A percentile compares a stretch with the other conserved stretches of the same genome.
phyloP scores from a whole-genome alignment of 2,797 vertebrate genomes.

The Phrynocephalus guinanensis region DNA sequence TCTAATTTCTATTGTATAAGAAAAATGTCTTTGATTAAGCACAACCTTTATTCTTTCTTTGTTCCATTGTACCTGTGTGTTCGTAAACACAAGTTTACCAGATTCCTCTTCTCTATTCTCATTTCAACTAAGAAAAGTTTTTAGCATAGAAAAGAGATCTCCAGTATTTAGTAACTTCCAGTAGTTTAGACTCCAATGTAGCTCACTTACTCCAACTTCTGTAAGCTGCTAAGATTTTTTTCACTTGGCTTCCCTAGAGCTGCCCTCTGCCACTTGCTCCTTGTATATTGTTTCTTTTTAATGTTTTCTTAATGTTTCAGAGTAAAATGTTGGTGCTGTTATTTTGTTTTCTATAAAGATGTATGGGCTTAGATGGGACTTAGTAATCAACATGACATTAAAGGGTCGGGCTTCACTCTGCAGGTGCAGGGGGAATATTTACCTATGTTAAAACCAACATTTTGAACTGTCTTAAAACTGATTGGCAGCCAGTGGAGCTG shows the following conservation, averaged over 20 bases:
- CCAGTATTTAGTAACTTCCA: neutral
- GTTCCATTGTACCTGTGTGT: neutral
- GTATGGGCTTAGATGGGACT: neutral
- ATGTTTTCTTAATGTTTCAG: neutral
- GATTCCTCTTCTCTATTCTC: neutral
- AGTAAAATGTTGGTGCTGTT: neutral
- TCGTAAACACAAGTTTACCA: neutral
- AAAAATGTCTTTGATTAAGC: too few species aligned
- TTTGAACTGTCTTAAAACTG: too few species aligned
- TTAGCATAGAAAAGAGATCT: neutral
- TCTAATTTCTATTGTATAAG: too few species aligned
- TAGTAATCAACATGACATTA: too few species aligned
- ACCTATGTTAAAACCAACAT: too few species aligned
- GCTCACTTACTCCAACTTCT: neutral
- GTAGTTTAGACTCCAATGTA: neutral
- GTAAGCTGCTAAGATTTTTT: too few species aligned
- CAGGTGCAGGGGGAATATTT: too few species aligned
- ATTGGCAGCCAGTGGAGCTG: too few species aligned
- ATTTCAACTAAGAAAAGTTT: neutral
- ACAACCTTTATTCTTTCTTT: too few species aligned
- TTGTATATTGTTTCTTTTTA: too few species aligned
- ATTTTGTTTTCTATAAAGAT: neutral
- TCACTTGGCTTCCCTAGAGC: too few species aligned
- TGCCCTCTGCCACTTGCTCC: too few species aligned
- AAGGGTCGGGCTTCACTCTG: neutral